phyloP scores from a whole-genome alignment of 2,888 invertebrate genomes.

The Halictus ligatus region DNA sequence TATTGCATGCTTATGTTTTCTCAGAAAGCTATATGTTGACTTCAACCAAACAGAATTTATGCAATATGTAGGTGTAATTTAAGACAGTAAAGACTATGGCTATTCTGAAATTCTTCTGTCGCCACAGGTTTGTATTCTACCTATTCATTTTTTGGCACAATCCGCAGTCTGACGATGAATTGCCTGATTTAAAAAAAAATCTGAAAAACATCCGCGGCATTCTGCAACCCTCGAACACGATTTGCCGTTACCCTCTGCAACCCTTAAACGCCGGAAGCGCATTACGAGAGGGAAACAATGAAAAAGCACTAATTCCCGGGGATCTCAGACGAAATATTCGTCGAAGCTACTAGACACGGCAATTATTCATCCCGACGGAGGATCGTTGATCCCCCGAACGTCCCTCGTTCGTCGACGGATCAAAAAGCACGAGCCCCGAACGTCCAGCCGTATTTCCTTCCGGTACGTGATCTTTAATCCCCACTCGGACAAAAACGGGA shows the following conservation, averaged over 20 bases:
- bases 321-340: neutral
- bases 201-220: neutral
- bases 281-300: neutral
- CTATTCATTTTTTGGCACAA: too few species aligned
- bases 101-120: too few species aligned
- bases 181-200: neutral
- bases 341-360: neutral
- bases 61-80: too few species aligned
- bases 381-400: conserved; percentile 23
- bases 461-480: conserved; percentile 55
- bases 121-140: too few species aligned
- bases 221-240: neutral
- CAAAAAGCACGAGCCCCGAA: conserved; percentile 29
- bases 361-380: conserved; percentile 29
- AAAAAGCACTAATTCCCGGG: neutral
- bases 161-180: too few species aligned
- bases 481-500: conserved; percentile 55
- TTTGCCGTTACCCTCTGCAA: neutral
- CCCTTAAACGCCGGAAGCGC: neutral
- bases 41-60: too few species aligned
- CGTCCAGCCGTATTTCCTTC: conserved; percentile 44
- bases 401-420: conserved; percentile 26
- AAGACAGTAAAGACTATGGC: too few species aligned
- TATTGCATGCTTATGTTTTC: too few species aligned
- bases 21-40: too few species aligned